Evolutionary conservation across 2,113 vertebrate species (phyloP).

Genomic region (Trachemys scripta): DNA sequence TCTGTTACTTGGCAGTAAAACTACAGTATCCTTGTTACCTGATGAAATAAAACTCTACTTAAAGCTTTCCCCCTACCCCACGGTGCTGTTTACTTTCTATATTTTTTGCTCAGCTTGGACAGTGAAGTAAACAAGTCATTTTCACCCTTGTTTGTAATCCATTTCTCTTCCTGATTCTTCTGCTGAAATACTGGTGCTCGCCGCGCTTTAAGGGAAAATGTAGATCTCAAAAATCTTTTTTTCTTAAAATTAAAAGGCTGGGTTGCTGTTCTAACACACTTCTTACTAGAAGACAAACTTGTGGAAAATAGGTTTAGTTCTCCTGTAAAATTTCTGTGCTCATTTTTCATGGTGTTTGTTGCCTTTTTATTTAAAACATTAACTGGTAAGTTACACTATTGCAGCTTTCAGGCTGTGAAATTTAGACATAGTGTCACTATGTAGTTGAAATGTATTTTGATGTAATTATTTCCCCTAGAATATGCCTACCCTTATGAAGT

Average conservation of each 20-base stretch:
- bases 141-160: not conserved
- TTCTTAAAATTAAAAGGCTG: no score
- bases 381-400: not conserved
- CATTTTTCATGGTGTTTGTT: no score
- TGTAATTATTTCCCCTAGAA: not conserved
- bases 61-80: not conserved
- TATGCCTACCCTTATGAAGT: not conserved
- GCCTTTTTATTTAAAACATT: not conserved
- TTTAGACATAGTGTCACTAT: not conserved
- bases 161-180: fast-evolving
- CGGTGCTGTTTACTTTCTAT: not conserved
- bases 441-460: not conserved
- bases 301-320: no score
- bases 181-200: not conserved
- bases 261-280: no score
- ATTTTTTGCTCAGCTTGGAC: not conserved
- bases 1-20: not conserved
- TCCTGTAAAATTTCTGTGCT: no score
- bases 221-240: not conserved
- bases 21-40: not conserved
- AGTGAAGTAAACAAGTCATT: not conserved
- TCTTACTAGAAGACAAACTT: no score
- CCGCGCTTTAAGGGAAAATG: not conserved
- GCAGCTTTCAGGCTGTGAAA: not conserved
- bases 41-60: not conserved